Conservation (phyloP, 2,113 vertebrate species). For the Glaucidium brasilianum region DNA sequence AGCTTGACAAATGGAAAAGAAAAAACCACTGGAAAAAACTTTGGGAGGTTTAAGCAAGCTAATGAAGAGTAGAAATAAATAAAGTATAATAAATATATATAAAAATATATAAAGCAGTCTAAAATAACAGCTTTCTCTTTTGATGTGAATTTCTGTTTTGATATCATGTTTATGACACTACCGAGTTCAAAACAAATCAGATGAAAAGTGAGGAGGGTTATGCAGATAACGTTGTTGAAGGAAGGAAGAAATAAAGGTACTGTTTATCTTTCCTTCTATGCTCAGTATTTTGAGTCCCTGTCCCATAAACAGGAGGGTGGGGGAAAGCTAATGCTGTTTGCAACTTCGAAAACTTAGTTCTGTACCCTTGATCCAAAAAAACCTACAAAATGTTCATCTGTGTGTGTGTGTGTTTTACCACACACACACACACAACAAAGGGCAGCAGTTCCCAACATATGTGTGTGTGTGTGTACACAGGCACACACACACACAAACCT, state of each 20-base stretch:
- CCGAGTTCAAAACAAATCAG: conserved; percentile 7
- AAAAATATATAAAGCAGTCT: neutral
- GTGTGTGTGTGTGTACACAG: neutral
- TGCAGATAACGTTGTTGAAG: neutral
- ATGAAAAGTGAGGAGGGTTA: neutral
- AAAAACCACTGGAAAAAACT: conserved; percentile 20
- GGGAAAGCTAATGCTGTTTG: neutral
- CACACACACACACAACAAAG: neutral
- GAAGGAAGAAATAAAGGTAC: conserved; percentile 36
- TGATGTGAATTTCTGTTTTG: conserved; percentile 35
- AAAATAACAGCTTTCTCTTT: conserved; percentile 32
- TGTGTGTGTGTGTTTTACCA: neutral
- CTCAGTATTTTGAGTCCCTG: neutral
- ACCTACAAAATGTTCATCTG: neutral
- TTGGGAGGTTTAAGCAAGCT: neutral
- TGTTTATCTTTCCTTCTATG: conserved; percentile 68
- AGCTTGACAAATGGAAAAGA: conserved; percentile 54
- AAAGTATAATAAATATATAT: neutral
- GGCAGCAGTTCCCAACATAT: neutral
- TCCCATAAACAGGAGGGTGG: neutral
- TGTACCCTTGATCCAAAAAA: conserved; percentile 23
- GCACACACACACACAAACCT: neutral
- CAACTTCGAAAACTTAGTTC: neutral
- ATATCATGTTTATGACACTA: conserved; percentile 12
- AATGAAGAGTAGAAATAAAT: conserved; percentile 3